These are phyloP conservation scores for Criorhina ranunculi DNA, from an alignment of 2,888 invertebrate species.

Conservation along the genomic window DNA sequence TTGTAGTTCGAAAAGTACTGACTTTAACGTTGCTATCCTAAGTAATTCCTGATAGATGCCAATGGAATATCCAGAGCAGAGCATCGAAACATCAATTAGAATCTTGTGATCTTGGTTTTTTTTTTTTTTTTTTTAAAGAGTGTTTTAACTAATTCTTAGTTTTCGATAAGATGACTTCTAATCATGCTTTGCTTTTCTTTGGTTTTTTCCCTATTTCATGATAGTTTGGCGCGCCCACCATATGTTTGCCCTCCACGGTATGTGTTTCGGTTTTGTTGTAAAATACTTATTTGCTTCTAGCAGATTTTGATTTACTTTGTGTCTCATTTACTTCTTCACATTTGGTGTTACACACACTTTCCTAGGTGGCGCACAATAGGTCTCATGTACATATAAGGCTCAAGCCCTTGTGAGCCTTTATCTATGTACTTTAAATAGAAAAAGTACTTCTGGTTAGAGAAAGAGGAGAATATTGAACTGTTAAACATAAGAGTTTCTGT, in stretches of 20 bases:
- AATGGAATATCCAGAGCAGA: no score
- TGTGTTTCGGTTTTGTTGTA: conserved; percentile 57
- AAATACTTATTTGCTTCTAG: conserved; percentile 23
- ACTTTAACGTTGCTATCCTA: no score
- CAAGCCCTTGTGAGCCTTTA: no score
- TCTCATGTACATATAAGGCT: no score
- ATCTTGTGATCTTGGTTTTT: conserved; percentile 25
- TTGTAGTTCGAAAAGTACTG: no score
- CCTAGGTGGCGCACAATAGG: not conserved
- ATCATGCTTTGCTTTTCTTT: conserved; percentile 58
- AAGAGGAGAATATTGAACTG: no score
- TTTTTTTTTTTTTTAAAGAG: not conserved
- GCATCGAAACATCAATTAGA: not conserved
- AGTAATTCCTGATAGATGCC: no score
- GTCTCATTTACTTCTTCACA: conserved; percentile 3
- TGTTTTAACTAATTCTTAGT: conserved; percentile 36
- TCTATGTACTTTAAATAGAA: no score
- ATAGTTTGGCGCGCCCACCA: conserved; percentile 63
- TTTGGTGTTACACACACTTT: conserved; percentile 2
- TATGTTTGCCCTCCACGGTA: conserved; percentile 73
- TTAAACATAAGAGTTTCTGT: no score
- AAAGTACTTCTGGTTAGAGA: no score
- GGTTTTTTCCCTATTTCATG: conserved; percentile 43
- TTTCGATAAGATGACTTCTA: conserved; percentile 23
- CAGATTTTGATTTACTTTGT: conserved; percentile 16